A percentile compares a stretch with the other conserved stretches of the same genome.
Conservation (phyloP, 2,888 invertebrate species). For the Hetaerina titia region DNA sequence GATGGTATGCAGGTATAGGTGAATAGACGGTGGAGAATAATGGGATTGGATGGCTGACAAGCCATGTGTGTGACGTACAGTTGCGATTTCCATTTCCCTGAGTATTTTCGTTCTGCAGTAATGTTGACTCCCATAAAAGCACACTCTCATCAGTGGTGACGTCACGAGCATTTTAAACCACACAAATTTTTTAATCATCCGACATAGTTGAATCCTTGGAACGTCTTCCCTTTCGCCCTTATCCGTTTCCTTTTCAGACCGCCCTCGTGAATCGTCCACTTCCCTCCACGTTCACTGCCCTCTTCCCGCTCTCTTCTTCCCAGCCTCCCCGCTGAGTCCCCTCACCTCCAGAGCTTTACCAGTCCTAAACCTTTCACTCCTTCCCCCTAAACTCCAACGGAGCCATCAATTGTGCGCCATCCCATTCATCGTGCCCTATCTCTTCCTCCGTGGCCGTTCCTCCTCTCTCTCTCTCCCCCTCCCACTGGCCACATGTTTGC, state of each 20-base stretch:
- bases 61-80: no score
- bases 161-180: no score
- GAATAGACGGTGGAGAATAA: not conserved
- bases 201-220: not conserved
- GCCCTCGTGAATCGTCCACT: not conserved
- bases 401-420: slow-evolving; percentile 10
- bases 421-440: slow-evolving; percentile 22
- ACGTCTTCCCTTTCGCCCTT: no score
- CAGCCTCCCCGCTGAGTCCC: not conserved
- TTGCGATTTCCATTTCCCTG: no score
- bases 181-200: no score
- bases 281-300: not conserved
- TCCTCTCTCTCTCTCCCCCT: not conserved
- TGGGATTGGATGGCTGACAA: not conserved
- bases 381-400: not conserved
- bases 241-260: not conserved
- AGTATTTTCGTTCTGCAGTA: no score
- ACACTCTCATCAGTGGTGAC: no score
- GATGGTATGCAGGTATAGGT: not conserved
- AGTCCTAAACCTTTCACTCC: slow-evolving; percentile 45
- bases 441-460: not conserved
- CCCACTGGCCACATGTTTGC: not conserved
- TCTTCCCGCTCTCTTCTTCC: not conserved
- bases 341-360: not conserved
- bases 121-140: no score